Evolutionary conservation across 2,797 vertebrate genomes (phyloP).

Genomic region (Echeneis naucrates): DNA sequence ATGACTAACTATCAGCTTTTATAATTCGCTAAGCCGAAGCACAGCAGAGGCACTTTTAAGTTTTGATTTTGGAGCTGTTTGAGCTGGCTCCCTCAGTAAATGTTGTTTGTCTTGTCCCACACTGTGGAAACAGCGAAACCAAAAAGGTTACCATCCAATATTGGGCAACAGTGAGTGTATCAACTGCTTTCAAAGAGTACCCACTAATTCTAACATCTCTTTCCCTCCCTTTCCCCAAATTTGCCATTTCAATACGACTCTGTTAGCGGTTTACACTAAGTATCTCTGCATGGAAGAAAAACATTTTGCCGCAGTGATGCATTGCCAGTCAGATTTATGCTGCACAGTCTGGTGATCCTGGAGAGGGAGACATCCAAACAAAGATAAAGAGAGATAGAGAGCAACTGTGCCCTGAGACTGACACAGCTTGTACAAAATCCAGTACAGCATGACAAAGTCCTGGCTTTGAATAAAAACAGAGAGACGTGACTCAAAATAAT

Average conservation of each 20-base stretch:
- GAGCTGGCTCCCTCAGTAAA: background rate
- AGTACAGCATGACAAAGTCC: conserved; percentile 57
- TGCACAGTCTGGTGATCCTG: conserved; percentile 67
- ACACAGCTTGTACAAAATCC: conserved; percentile 48
- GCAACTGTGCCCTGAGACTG: conserved; percentile 38
- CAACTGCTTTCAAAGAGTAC: conserved; percentile 28
- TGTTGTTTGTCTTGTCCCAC: background rate
- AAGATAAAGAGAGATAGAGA: conserved; percentile 49
- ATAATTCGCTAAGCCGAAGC: background rate
- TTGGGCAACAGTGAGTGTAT: conserved; percentile 16
- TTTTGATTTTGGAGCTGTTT: conserved; percentile 21
- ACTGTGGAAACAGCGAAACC: background rate
- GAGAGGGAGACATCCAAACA: conserved; percentile 64
- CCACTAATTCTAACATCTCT: conserved; percentile 31
- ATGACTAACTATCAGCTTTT: background rate
- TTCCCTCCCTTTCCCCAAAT: conserved; percentile 43
- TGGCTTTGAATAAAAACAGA: conserved; percentile 54
- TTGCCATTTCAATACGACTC: conserved; percentile 48
- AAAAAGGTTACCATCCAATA: conserved; percentile 14
- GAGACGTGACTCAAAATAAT: conserved; percentile 54
- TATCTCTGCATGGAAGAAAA: conserved; percentile 63
- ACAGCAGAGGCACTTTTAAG: conserved; percentile 1
- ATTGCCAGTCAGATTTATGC: conserved; percentile 75
- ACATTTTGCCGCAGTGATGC: conserved; percentile 67
- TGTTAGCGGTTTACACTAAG: conserved; percentile 62